Conservation (phyloP, 1,140 invertebrate species). For the Pentalonia nigronervosa region DNA sequence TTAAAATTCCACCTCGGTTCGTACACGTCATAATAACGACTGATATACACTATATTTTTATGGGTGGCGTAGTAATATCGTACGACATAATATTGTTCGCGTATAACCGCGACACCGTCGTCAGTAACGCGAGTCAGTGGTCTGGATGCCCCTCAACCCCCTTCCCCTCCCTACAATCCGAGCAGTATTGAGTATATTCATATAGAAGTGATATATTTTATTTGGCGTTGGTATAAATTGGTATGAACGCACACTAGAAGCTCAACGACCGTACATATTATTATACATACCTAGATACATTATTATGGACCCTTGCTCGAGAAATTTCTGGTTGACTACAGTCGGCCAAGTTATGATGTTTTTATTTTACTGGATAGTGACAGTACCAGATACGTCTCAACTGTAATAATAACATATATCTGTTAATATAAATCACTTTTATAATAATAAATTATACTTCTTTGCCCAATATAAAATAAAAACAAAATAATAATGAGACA, state of each 20-base stretch:
- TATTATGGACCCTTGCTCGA: neutral
- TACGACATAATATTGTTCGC: neutral
- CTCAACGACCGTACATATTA: neutral
- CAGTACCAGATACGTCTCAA: neutral
- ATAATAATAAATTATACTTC: neutral
- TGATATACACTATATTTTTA: neutral
- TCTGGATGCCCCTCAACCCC: neutral
- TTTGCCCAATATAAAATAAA: neutral
- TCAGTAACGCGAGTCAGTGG: neutral
- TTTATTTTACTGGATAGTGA: neutral
- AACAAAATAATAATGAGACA: neutral
- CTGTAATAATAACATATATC: neutral
- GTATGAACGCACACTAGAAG: neutral
- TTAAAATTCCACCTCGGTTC: neutral
- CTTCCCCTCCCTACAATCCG: too few relatives aligned
- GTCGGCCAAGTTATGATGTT: neutral
- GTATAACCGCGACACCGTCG: neutral
- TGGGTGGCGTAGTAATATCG: neutral
- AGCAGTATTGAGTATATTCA: neutral
- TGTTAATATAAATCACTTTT: neutral
- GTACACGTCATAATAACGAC: neutral
- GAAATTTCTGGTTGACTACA: neutral
- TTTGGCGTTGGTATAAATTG: neutral
- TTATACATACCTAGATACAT: neutral
- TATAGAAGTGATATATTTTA: conserved; percentile 4